Conservation (phyloP, 2,113 vertebrate species). For the Syngnathus typhle region DNA sequence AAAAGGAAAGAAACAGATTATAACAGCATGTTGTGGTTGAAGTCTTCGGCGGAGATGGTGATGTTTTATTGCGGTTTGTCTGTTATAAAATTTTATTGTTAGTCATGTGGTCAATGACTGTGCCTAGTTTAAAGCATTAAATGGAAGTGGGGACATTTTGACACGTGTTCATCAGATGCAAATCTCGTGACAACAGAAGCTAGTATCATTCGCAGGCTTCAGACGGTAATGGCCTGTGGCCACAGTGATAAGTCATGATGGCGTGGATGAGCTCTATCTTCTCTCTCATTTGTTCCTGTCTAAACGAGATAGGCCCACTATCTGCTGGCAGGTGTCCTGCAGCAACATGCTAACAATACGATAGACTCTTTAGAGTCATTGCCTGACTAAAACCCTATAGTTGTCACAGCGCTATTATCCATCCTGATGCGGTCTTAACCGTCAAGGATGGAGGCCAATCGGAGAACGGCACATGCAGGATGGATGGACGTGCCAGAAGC, state of each 20-base stretch:
- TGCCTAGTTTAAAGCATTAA: background rate
- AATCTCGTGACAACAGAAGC: constrained; percentile 12
- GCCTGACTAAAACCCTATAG: constrained; percentile 29
- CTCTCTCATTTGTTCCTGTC: constrained; percentile 53
- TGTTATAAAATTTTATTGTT: background rate
- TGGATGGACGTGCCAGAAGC: background rate
- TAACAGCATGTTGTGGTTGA: constrained; percentile 3
- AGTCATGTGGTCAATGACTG: background rate
- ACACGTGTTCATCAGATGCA: background rate
- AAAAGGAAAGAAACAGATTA: constrained; percentile 31
- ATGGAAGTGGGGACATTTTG: background rate
- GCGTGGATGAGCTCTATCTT: constrained; percentile 30
- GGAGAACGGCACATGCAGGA: constrained; percentile 27
- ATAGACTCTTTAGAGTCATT: constrained; percentile 24
- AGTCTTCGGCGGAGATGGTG: background rate
- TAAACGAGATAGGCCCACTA: constrained; percentile 44
- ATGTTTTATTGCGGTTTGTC: background rate
- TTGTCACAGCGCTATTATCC: constrained; percentile 38
- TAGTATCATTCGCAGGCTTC: constrained; percentile 19
- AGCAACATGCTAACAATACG: constrained; percentile 32
- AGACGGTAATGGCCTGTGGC: constrained; percentile 28
- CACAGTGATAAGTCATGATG: constrained; percentile 40
- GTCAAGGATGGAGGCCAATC: constrained; percentile 28
- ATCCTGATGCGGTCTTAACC: constrained; percentile 6
- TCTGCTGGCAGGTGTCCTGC: constrained; percentile 35